Evolutionary conservation across 2,888 invertebrate genomes (phyloP), one percentile per base, ranked within the genome.

Genomic region (Melinaea menophilus): DNA sequence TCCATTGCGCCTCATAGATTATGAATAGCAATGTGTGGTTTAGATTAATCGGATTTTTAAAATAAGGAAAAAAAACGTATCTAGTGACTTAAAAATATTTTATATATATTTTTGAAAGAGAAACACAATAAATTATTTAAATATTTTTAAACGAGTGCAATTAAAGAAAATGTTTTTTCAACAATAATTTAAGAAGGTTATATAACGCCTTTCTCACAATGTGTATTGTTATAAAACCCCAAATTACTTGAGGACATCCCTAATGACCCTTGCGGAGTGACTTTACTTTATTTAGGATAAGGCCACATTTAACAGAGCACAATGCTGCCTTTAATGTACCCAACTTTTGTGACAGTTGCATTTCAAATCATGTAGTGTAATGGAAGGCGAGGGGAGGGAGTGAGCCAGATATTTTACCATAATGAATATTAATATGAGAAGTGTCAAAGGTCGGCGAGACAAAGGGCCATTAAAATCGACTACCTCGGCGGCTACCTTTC

Each of bases 241-340:
- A 79, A 80, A 76, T 81, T 80, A 79, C 82, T 81, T 79, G 79
- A 77, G 72, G 76, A 76, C 65, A 63, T 63, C 65, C 74, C 72
- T 80, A 81, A 82, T 79, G 65, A 81, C 75, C 77, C 73, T 72
- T 70, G 75, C 76, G 76, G 74, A 77, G 78, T 81, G 78, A 77
- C 73, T 73, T 76, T 54, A 56, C 51, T n/a, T 75, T 76, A 76
- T 78, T 79, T 77, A 66, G 73, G 75, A 73, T 77, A 79, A 73
- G 76, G 77, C 79, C 73, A 74, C 74, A 71, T 73, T 76, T 79
- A 71, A 71, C 72, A 74, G 78, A 77, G 55, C 46, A 62, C 58
- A 62, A 62, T 54, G 55, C 35, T 58, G 22, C 56, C 56, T 59
- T 54, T 62, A 58, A 61, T 64, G 60, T 65, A 48, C 57, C 59